Percentiles rank a stretch among this genome's conserved stretches.
phyloP scores from a whole-genome alignment of 30 jellyfish, hydroid and myxozoan genomes.

The Aurelia sp. region DNA sequence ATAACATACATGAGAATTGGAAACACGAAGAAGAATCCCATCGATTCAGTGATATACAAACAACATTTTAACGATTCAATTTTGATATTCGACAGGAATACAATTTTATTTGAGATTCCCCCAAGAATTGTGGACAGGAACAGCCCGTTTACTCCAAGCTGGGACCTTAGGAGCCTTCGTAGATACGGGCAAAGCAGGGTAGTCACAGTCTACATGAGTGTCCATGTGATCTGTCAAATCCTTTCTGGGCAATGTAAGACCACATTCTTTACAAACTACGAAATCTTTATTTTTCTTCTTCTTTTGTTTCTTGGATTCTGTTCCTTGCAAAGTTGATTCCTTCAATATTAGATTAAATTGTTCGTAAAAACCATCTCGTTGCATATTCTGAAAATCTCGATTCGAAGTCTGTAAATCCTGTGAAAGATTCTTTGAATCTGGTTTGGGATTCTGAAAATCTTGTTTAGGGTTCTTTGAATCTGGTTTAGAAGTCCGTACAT shows the following conservation, averaged over 20 bases:
- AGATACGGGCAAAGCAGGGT: constrained; percentile 88
- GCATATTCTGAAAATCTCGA: not conserved
- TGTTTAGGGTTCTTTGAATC: not conserved
- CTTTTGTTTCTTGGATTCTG: constrained; percentile 7
- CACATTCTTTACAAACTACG: constrained; percentile 44
- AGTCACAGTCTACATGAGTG: constrained; percentile 71
- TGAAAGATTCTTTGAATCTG: not conserved
- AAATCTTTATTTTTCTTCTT: constrained; percentile 31
- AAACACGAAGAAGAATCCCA: too few relatives aligned
- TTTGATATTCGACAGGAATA: not conserved
- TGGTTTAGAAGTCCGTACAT: not conserved
- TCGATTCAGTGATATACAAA: too few relatives aligned
- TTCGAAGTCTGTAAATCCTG: not conserved
- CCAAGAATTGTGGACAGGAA: constrained; percentile 79
- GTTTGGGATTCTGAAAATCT: not conserved
- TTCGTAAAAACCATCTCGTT: not conserved
- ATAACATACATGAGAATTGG: too few relatives aligned
- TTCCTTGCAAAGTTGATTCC: not conserved
- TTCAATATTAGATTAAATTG: not conserved
- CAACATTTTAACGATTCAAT: too few relatives aligned
- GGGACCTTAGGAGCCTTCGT: constrained; percentile 32
- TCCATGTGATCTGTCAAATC: constrained; percentile 69
- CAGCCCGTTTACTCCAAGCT: constrained; percentile 16
- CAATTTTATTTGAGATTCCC: constrained; percentile 24
- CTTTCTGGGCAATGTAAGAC: constrained; percentile 59